phyloP scores from a whole-genome alignment of 2,113 vertebrate genomes.

The Fulmarus glacialis region DNA sequence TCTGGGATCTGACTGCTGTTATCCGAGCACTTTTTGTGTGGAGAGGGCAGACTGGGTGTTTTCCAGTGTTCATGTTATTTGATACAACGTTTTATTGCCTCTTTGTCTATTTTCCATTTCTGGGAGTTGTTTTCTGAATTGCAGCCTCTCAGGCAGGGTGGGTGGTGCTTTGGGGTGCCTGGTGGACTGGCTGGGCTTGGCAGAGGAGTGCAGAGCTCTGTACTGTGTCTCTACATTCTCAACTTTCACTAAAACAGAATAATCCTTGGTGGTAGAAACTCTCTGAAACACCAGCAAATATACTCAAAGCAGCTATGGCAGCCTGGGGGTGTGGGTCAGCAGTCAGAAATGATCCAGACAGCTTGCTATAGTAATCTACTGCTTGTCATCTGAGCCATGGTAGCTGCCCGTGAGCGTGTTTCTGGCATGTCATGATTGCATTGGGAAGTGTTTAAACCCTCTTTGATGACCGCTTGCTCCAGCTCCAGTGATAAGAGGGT shows the following conservation, averaged over 20 bases:
- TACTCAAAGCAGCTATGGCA: neutral
- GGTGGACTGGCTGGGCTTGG: neutral
- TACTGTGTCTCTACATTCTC: neutral
- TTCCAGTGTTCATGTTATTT: neutral
- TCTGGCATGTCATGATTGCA: neutral
- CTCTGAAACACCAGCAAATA: neutral
- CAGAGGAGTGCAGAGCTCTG: neutral
- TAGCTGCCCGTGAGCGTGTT: neutral
- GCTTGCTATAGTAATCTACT: neutral
- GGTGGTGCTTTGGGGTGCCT: neutral
- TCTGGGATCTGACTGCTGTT: constrained; percentile 7
- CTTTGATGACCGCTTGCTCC: neutral
- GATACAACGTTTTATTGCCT: constrained; percentile 2
- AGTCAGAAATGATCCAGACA: constrained; percentile 15
- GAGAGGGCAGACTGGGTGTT: neutral
- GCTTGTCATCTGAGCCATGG: neutral
- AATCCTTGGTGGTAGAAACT: neutral
- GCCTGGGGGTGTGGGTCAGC: constrained; percentile 16
- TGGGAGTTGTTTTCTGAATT: neutral
- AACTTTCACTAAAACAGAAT: neutral
- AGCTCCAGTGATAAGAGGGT: neutral
- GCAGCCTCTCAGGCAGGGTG: neutral
- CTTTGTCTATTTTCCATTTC: constrained; percentile 10
- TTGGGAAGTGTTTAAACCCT: neutral
- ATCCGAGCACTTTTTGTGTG: neutral